These are phyloP conservation scores for Neoarius graeffei DNA, from an alignment of 2,113 vertebrate genomes.

Conservation along the genomic window DNA sequence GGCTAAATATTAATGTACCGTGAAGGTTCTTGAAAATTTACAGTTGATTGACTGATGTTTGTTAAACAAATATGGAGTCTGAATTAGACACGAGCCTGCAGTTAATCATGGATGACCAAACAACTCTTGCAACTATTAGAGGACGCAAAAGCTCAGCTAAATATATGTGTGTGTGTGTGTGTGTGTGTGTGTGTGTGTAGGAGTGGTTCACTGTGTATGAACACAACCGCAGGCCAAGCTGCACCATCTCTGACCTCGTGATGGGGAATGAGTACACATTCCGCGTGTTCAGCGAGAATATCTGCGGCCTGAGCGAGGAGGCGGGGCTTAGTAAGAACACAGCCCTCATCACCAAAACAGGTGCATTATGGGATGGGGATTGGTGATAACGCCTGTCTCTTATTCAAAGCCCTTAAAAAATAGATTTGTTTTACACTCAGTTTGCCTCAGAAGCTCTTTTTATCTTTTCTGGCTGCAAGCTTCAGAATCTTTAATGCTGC, in stretches of 20 bases:
- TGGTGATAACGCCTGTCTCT: no score
- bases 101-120: neutral
- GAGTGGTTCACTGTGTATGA: slow-evolving; percentile 90
- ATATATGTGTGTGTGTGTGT: neutral
- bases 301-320: slow-evolving; percentile 83
- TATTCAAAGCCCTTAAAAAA: neutral
- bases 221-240: slow-evolving; percentile 80
- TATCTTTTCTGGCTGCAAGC: neutral
- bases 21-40: neutral
- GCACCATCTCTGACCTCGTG: slow-evolving; percentile 85
- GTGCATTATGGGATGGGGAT: slow-evolving; percentile 44
- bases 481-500: neutral
- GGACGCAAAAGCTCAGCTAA: neutral
- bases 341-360: slow-evolving; percentile 80
- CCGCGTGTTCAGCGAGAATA: slow-evolving; percentile 82
- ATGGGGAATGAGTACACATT: slow-evolving; percentile 90
- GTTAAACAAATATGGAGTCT: neutral
- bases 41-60: neutral
- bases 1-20: neutral
- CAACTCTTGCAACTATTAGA: neutral
- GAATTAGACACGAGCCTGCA: neutral
- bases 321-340: slow-evolving; percentile 82
- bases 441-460: neutral
- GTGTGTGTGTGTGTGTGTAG: slow-evolving; percentile 58
- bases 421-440: neutral